Evolutionary conservation across 2,888 invertebrate genomes (phyloP), one percentile per base, ranked within the genome.

Genomic region (Didymodactylos carnosus): DNA sequence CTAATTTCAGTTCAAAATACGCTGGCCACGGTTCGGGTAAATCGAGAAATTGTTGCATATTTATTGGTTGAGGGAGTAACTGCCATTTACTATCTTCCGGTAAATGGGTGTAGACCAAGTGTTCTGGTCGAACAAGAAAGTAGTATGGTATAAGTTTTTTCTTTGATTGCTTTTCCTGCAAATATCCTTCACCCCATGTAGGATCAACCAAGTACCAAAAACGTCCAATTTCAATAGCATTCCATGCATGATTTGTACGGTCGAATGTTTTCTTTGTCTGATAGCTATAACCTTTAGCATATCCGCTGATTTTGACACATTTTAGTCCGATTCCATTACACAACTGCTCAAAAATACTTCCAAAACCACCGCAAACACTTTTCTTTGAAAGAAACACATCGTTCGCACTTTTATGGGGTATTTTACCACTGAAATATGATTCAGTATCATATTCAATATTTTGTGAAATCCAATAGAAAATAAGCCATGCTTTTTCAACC

Each of bases 221-320:
- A 14, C 13, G 27, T 25, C 53, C 43, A 11, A 73, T 25, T 35
- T 73, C 53, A 19, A 73, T 49, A 25, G 43, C 73, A 27, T 73
- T 73, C 73, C 73, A 73, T 29, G 73, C 73, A 23, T 73, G 72
- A 19, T 43, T 41, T n/a, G 43, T 29, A n/a, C 14, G n/a, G n/a
- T 72, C 35, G n/a, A 53, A 35, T 19, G 41, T 53, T 19, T 39
- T 39, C 11, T 41, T 49, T 6, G 49, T 40, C 40, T 72, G 35
- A 43, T 69, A 69, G 27, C 62, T 10, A 19, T 23, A 39, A 13
- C 72, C 72, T 69, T 72, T 72, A 19, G 72, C 62, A 69, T 29
- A 72, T 39, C 72, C 72, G 11, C 19, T 23, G 14, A 72, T 72
- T 13, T n/a, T 29, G 16, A 19, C 23, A 39, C 72, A 72, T 43